Evolutionary conservation across 2,888 invertebrate species (phyloP).

Genomic region (Eueremaeus valkanovi): DNA sequence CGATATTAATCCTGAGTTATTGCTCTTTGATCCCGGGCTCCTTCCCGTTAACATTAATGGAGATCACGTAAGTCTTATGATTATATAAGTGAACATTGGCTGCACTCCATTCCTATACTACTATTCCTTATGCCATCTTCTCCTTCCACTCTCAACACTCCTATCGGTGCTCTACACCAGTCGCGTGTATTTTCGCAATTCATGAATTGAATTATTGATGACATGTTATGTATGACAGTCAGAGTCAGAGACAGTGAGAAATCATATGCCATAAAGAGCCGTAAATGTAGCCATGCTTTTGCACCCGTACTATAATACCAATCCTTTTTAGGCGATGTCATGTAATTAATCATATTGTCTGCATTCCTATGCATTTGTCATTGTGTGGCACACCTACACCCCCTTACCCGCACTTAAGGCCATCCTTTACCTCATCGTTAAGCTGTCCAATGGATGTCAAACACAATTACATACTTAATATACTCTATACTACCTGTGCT

Average conservation of each 20-base stretch:
- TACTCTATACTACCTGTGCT: not conserved
- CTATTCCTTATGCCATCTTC: not conserved
- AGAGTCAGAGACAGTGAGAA: not conserved
- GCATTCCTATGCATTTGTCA: not conserved
- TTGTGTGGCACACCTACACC: not conserved
- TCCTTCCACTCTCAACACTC: too few species aligned
- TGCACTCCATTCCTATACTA: not conserved
- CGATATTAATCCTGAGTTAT: slow-evolving; percentile 85
- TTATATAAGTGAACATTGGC: not conserved
- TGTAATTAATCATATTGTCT: not conserved
- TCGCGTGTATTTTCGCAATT: not conserved
- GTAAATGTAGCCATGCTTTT: not conserved
- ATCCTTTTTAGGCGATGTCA: not conserved
- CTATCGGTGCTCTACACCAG: not conserved
- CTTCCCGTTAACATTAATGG: slow-evolving; percentile 86
- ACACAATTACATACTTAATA: too few species aligned
- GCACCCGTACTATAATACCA: not conserved
- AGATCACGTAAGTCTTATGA: slow-evolving; percentile 65
- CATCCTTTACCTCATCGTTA: not conserved
- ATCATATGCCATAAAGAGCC: not conserved
- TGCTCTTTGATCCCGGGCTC: slow-evolving; percentile 92
- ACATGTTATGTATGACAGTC: not conserved
- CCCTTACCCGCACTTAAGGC: too few species aligned
- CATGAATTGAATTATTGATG: slow-evolving; percentile 23
- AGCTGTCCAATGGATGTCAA: too few species aligned